phyloP scores from a whole-genome alignment of 53 echinoderm and acorn worm genomes.

The Zoroaster sp. region DNA sequence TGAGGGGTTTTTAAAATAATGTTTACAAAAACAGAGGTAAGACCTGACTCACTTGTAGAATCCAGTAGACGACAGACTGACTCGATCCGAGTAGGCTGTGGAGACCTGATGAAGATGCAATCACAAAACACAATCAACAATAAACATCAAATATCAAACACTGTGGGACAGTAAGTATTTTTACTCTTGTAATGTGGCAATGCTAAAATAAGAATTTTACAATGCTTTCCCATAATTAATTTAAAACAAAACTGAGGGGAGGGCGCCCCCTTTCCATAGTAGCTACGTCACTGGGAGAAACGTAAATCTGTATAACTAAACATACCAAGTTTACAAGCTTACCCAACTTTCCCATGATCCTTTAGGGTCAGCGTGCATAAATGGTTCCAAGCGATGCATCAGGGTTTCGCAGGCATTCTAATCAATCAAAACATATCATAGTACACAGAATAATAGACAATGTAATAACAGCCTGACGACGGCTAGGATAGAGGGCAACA shows the following conservation, averaged over 20 bases:
- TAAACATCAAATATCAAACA: no score
- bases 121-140: no score
- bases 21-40: not conserved
- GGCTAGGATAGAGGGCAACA: no score
- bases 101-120: slow-evolving; percentile 42
- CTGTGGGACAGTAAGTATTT: no score
- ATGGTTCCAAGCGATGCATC: slow-evolving; percentile 70
- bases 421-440: no score
- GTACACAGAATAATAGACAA: not conserved
- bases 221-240: no score
- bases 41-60: slow-evolving; percentile 69
- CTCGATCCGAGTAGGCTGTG: slow-evolving; percentile 70
- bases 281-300: not conserved
- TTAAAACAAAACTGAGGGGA: not conserved
- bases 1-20: not conserved
- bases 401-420: slow-evolving; percentile 84
- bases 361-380: slow-evolving; percentile 64
- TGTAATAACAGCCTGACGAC: no score
- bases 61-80: slow-evolving; percentile 76
- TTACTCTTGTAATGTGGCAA: no score
- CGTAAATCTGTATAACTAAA: not conserved
- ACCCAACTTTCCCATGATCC: slow-evolving; percentile 96
- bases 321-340: not conserved
- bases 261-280: not conserved
- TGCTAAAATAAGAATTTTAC: no score